Evolutionary conservation across 2,113 vertebrate species (phyloP).

Genomic region (Desmodus rotundus): DNA sequence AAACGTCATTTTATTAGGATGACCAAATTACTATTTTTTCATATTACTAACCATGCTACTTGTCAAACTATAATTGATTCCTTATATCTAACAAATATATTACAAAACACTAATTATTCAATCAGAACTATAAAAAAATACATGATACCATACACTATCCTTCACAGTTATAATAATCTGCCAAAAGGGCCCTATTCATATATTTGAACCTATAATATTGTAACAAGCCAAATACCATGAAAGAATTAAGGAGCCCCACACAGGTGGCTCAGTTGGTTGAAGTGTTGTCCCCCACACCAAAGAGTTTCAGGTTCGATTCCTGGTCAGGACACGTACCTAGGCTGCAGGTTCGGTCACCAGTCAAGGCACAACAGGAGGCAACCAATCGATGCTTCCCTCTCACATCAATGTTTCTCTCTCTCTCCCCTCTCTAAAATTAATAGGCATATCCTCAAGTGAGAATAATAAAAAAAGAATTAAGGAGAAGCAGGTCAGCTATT

Average conservation of each 20-base stretch:
- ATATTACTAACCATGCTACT: neutral
- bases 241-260: neutral
- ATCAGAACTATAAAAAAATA: conserved; percentile 13
- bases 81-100: neutral
- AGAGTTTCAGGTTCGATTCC: too few species aligned
- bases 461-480: neutral
- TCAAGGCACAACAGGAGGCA: too few species aligned
- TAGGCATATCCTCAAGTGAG: too few species aligned
- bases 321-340: too few species aligned
- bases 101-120: neutral
- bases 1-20: neutral
- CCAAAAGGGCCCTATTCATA: neutral
- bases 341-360: too few species aligned
- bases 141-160: neutral
- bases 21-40: neutral
- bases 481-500: neutral
- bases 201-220: neutral
- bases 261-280: too few species aligned
- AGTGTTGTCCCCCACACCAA: too few species aligned
- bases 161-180: neutral
- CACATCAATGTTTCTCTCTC: too few species aligned
- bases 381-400: too few species aligned
- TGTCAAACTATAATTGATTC: conserved; percentile 21
- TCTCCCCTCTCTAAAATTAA: too few species aligned
- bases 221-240: neutral